A percentile compares a stretch with the other conserved stretches of the same genome.
These are phyloP conservation scores for Coptodon bakossiorum DNA, from an alignment of 2,113 vertebrate genomes.

Conservation along the genomic window DNA sequence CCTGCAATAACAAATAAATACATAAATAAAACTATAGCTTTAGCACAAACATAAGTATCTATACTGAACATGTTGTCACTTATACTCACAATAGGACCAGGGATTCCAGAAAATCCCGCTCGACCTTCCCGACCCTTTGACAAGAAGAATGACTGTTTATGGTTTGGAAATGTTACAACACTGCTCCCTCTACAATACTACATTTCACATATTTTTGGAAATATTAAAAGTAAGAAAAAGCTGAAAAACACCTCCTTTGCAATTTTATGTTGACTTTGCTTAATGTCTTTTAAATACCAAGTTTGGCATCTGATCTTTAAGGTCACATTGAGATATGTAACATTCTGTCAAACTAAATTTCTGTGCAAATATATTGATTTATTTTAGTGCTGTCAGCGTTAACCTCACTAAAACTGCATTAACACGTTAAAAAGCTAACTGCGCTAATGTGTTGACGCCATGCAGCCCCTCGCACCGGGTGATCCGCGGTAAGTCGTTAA, in stretches of 20 bases:
- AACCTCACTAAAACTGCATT: background rate
- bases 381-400: background rate
- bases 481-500: fast-evolving
- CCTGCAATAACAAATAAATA: conserved; percentile 40
- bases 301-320: background rate
- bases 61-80: background rate
- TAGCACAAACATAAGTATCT: background rate
- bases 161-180: background rate
- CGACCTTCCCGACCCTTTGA: conserved; percentile 63
- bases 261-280: background rate
- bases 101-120: conserved; percentile 62
- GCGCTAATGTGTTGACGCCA: fast-evolving
- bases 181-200: fast-evolving
- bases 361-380: background rate
- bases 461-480: background rate
- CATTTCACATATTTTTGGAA: background rate
- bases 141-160: background rate
- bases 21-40: background rate
- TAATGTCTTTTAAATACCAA: background rate
- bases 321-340: background rate
- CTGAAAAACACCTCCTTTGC: background rate
- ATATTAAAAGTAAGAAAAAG: background rate
- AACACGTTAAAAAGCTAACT: background rate
- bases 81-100: conserved; percentile 67
- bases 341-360: fast-evolving